These are phyloP conservation scores for Cyprinella venusta DNA, from an alignment of 2,797 vertebrate species.

Conservation along the genomic window DNA sequence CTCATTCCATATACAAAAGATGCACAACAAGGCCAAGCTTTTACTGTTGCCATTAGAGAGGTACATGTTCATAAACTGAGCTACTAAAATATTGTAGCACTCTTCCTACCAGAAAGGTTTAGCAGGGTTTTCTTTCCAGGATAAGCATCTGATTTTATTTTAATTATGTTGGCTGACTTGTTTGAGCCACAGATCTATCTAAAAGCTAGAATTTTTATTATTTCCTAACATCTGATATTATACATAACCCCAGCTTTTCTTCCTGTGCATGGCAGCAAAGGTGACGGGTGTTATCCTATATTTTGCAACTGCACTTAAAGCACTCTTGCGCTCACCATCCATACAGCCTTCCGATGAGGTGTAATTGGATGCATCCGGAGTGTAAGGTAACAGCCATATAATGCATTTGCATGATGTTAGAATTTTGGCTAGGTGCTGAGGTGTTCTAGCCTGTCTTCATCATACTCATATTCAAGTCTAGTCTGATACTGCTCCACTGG, in stretches of 20 bases:
- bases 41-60: neutral
- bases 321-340: neutral
- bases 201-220: neutral
- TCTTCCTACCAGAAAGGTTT: conserved; percentile 1
- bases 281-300: conserved; percentile 10
- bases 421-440: neutral
- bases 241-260: neutral
- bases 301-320: conserved; percentile 6
- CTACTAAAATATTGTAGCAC: neutral
- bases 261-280: neutral
- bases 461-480: too few relatives aligned
- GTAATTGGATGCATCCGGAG: neutral
- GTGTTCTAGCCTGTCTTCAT: neutral
- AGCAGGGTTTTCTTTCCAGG: conserved; percentile 29
- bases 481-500: too few relatives aligned
- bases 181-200: neutral
- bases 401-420: neutral
- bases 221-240: neutral
- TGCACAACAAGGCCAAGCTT: neutral
- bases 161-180: neutral
- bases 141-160: conserved; percentile 13
- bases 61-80: neutral
- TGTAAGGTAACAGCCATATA: conserved; percentile 4
- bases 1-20: conserved; percentile 21
- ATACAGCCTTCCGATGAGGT: neutral